phyloP scores from a whole-genome alignment of 2,888 invertebrate species.

The Palloptera scutellata region DNA sequence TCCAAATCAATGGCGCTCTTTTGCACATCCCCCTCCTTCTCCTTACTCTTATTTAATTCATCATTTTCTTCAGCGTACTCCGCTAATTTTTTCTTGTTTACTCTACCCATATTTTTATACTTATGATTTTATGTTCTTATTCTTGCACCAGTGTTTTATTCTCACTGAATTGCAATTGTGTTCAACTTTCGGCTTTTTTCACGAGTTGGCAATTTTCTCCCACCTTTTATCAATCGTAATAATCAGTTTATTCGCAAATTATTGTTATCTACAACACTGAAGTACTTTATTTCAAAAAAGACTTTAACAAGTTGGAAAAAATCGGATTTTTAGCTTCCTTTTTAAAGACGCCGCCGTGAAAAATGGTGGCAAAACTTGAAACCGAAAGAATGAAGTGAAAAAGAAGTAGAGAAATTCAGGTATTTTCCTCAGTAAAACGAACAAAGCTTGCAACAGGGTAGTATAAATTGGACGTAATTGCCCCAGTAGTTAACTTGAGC shows the following conservation, averaged over 20 bases:
- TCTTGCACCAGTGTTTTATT: slow-evolving; percentile 3
- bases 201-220: background rate
- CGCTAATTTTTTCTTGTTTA: slow-evolving; percentile 56
- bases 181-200: background rate
- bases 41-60: slow-evolving; percentile 41
- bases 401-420: slow-evolving; percentile 23
- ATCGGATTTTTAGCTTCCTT: background rate
- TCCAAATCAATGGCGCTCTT: slow-evolving; percentile 39
- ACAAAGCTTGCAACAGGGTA: slow-evolving; percentile 6
- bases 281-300: background rate
- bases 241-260: background rate
- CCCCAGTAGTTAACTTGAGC: too few relatives aligned
- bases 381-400: slow-evolving; percentile 20
- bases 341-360: slow-evolving; percentile 22
- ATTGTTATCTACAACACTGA: background rate
- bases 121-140: too few relatives aligned
- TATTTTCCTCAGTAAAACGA: background rate
- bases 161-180: background rate
- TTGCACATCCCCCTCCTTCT: slow-evolving; percentile 34
- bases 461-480: background rate
- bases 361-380: slow-evolving; percentile 19
- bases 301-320: background rate
- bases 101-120: slow-evolving; percentile 51
- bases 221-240: background rate
- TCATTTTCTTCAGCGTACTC: slow-evolving; percentile 52